These are phyloP conservation scores for Spondyliosoma cantharus DNA, from an alignment of 2,797 vertebrate species.

Conservation along the genomic window DNA sequence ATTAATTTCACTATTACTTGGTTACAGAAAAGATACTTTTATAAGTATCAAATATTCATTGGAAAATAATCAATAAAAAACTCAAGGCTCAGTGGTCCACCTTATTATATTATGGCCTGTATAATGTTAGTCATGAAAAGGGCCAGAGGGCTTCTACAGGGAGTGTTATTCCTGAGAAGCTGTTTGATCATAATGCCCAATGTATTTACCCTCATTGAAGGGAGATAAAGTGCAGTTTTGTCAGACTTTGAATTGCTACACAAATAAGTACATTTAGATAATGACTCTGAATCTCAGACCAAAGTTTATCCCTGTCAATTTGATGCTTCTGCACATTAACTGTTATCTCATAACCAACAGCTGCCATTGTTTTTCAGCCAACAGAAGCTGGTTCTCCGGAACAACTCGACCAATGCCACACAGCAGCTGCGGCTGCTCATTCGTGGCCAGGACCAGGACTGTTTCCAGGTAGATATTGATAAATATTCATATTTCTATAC, in stretches of 20 bases:
- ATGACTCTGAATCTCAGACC: not conserved
- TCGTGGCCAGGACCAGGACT: conserved; percentile 96
- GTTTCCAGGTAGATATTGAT: conserved; percentile 90
- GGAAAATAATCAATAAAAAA: conserved; percentile 62
- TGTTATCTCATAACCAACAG: not conserved
- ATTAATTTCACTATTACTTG: conserved; percentile 45
- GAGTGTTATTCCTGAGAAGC: conserved; percentile 66
- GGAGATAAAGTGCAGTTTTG: conserved; percentile 29
- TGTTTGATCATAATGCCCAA: conserved; percentile 69
- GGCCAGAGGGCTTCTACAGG: conserved; percentile 60
- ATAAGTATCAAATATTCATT: conserved; percentile 68
- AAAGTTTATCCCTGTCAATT: conserved; percentile 5
- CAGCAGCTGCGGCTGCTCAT: conserved; percentile 93
- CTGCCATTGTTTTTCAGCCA: conserved; percentile 83
- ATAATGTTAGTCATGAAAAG: conserved; percentile 79
- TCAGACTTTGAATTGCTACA: not conserved
- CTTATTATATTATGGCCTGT: conserved; percentile 65
- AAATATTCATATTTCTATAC: not conserved
- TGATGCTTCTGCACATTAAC: not conserved
- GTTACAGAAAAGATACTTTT: conserved; percentile 41
- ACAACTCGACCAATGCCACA: conserved; percentile 85
- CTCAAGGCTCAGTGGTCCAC: conserved; percentile 35
- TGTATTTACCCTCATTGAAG: conserved; percentile 63
- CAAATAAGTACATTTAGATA: conserved; percentile 11
- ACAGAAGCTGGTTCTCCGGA: conserved; percentile 93